A percentile compares a stretch with the other conserved stretches of the same genome.
Evolutionary conservation across 2,113 vertebrate species (phyloP).

Genomic region (Zapus hudsonius): DNA sequence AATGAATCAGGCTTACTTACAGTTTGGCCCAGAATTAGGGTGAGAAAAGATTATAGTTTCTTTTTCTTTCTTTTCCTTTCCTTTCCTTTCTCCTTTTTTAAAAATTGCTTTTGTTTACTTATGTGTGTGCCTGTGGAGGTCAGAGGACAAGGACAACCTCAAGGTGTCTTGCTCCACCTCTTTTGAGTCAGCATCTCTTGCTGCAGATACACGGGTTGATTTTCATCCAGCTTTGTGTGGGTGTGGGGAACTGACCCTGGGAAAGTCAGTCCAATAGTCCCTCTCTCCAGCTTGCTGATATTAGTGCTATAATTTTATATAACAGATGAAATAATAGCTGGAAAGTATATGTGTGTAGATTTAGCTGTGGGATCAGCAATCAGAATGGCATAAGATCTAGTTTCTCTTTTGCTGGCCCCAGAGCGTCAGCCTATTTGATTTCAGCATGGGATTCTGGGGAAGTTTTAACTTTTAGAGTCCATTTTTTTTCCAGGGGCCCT

Average conservation of each 20-base stretch:
- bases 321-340: neutral
- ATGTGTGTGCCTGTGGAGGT: too few species aligned
- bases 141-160: too few species aligned
- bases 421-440: neutral
- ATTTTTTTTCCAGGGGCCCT: neutral
- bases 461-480: neutral
- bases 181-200: too few species aligned
- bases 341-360: neutral
- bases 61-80: too few species aligned
- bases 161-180: too few species aligned
- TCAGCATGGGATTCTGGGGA: neutral
- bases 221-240: too few species aligned
- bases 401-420: neutral
- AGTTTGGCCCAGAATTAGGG: neutral
- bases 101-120: too few species aligned
- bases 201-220: too few species aligned
- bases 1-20: neutral
- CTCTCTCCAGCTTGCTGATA: neutral
- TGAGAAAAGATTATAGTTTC: neutral
- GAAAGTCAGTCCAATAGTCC: too few species aligned
- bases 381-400: neutral
- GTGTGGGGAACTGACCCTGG: too few species aligned
- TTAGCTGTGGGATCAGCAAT: neutral
- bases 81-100: too few species aligned
- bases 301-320: neutral